Base-by-base conservation (phyloP, 1,140 invertebrate genomes). In the Pachyrhynchus sulphureomaculatus region DNA sequence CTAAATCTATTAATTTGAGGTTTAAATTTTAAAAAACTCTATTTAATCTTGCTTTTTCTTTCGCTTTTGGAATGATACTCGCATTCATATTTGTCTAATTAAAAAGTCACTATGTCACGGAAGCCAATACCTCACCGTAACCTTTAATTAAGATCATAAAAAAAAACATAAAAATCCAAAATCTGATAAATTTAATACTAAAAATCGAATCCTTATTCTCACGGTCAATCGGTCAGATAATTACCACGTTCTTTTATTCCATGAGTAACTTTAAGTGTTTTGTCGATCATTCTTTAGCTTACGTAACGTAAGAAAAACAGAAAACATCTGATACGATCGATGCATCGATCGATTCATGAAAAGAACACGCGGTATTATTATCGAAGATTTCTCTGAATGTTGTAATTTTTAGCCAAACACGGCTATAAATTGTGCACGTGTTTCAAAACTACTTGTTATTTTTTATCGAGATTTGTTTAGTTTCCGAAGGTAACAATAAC, bases 401-500 rank as follows among this genome's bases (percentile, higher is more conserved):
- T 62, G 51, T 62, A 62, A 62, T 60, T 44, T n/a, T 62, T 62
- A 62, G 21, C 24, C 34, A 66, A 66, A 66, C 64, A 66, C 60
- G 64, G 52, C 64, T 37, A 66, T 66, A 66, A 66, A 66, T 66
- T 66, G 37, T 66, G 53, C 64, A 66, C 64, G 64, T 66, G 64
- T 61, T 65, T 53, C 47, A 34, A 62, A 58, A 62, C 58, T 49
- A 49, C 32, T 21, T 15, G 33, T 52, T 52, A 34, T 47, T 62
- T 58, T 57, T 48, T 48, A 33, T 51, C 44, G 37, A 55, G 48
- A 62, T n/a, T 54, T 33, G 60, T 44, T 55, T 48, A 42, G 42
- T 53, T 58, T 63, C 54, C 37, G 64, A 66, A 66, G 64, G 64
- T 63, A 63, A 66, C 60, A 42, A 15, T 26, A 57, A 66, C 49